Conservation (phyloP, 2,113 vertebrate genomes). For the Aythya baeri region DNA sequence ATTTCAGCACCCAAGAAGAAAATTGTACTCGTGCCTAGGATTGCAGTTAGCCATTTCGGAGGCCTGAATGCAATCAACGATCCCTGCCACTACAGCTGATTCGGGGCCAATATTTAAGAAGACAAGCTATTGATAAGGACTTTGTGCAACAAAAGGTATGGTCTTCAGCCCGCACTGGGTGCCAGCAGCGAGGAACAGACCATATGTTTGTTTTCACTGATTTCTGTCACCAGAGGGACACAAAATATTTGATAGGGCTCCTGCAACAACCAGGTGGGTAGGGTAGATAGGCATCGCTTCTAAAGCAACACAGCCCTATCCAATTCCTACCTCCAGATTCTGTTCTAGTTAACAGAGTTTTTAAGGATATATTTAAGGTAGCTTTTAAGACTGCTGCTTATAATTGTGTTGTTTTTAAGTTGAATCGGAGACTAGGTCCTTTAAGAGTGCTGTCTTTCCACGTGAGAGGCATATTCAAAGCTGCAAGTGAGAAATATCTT, state of each 20-base stretch:
- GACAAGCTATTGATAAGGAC: background rate
- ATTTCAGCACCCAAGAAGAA: background rate
- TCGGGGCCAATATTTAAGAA: background rate
- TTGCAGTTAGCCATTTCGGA: background rate
- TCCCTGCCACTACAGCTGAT: accelerated
- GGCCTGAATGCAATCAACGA: background rate
- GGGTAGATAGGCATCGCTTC: background rate
- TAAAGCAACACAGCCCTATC: background rate
- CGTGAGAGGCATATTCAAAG: background rate
- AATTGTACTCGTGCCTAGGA: background rate
- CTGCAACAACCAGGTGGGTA: background rate
- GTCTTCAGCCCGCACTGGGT: background rate
- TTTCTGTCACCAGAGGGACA: background rate
- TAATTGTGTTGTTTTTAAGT: background rate
- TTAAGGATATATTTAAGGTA: background rate
- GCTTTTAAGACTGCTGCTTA: background rate
- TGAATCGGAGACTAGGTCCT: background rate
- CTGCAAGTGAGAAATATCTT: constrained; percentile 12
- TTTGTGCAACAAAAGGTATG: background rate
- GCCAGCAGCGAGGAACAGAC: background rate
- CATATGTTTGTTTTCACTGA: background rate
- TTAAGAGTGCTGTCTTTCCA: background rate
- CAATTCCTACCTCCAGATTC: background rate
- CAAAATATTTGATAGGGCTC: background rate
- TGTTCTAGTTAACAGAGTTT: background rate